Evolutionary conservation across 2,888 invertebrate genomes (phyloP), one percentile per base, ranked within the genome.

Genomic region (Criorhina ranunculi): DNA sequence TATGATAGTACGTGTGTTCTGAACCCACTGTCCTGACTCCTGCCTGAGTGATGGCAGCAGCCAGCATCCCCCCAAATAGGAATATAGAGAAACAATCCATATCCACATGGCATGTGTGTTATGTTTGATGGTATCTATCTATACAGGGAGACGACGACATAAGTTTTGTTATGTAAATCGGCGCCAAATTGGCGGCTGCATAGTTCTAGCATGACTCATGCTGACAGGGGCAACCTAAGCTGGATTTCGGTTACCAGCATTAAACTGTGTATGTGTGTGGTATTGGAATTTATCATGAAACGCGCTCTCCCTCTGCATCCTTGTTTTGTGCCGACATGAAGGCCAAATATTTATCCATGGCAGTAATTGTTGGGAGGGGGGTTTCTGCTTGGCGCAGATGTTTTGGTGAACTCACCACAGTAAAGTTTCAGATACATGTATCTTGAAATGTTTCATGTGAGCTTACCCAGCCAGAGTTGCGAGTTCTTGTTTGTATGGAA

Each of bases 171-270:
- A 75, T 75, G 55, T 75, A 75, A 75, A 75, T 80, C 75, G 80
- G 80, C 80, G 80, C 75, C 75, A 67, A 69, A 60, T 69, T 40
- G 80, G 75, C 80, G 80, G 67, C 73, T 69, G 67, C 75, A 75
- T 67, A 75, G 53, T 67, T 70, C 67, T 8, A 37, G 15, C 8
- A 75, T 80, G 75, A 80, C 46, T 80, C 80, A 80, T 69, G 24
- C n/a, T 78, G 46, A 51, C 40, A 49, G 37, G 66, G 76, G 57
- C 59, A 19, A 62, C 33, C 57, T 59, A 37, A 42, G 60, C 51
- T 73, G 73, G 62, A 62, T 64, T 70, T 73, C 2, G 53, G 67
- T 37, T 33, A 44, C 42, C 53, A 53, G 17, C 19, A 15, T 55
- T 42, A 59, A 31, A 69, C 8, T 44, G 44, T 59, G 11, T 29